Conservation (phyloP, 2,797 vertebrate genomes). For the Siniperca undulata region DNA sequence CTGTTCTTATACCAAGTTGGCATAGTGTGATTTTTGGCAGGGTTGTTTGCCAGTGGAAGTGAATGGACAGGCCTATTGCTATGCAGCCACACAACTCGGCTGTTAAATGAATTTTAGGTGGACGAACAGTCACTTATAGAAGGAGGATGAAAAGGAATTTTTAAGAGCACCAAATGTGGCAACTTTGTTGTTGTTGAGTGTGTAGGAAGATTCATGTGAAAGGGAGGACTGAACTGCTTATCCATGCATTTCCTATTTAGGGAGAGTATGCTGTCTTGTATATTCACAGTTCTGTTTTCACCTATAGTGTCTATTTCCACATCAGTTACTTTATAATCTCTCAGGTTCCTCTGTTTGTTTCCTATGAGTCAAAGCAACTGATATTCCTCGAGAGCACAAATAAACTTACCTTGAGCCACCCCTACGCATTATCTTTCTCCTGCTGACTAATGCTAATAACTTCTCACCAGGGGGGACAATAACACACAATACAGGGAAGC, state of each 20-base stretch:
- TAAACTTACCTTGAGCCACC: slow-evolving; percentile 39
- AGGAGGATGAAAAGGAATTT: slow-evolving; percentile 27
- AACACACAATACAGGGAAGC: slow-evolving; percentile 87
- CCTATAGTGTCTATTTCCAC: not conserved
- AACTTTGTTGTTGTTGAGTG: slow-evolving; percentile 19
- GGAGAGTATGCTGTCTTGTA: not conserved
- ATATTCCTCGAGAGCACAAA: slow-evolving; percentile 67
- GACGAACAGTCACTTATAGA: slow-evolving; percentile 31
- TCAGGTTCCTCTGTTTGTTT: slow-evolving; percentile 40
- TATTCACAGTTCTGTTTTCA: not conserved
- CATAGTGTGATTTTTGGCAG: slow-evolving; percentile 52
- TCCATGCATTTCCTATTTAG: not conserved
- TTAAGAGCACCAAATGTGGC: slow-evolving; percentile 20
- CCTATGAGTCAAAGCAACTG: slow-evolving; percentile 19
- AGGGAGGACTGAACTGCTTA: not conserved
- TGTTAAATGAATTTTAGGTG: slow-evolving; percentile 64
- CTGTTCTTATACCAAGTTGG: slow-evolving; percentile 73
- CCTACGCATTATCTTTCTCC: slow-evolving; percentile 52
- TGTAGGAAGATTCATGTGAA: not conserved
- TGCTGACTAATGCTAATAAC: slow-evolving; percentile 57
- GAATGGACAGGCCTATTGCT: slow-evolving; percentile 77
- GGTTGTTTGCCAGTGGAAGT: slow-evolving; percentile 68
- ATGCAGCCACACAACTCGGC: slow-evolving; percentile 66
- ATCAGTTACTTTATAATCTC: slow-evolving; percentile 11
- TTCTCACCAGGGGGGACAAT: slow-evolving; percentile 72